phyloP scores from a whole-genome alignment of 2,888 invertebrate species.

The Chrysina gloriosa region DNA sequence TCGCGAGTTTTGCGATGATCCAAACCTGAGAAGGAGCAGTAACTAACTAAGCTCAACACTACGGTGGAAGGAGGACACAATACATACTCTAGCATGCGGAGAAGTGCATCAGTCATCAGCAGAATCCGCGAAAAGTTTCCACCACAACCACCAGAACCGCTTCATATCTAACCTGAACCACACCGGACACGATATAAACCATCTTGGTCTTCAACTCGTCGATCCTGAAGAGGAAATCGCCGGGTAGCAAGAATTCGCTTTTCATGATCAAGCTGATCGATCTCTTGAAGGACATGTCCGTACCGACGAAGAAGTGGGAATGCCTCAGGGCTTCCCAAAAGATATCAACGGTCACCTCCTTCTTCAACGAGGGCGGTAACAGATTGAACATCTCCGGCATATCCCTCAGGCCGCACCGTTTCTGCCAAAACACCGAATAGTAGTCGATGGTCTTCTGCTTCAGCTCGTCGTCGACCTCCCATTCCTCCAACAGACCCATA shows the following conservation, averaged over 20 bases:
- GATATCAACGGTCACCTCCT: conserved; percentile 68
- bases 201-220: conserved; percentile 67
- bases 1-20: too few relatives aligned
- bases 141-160: not conserved
- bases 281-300: conserved; percentile 67
- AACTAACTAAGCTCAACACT: too few relatives aligned
- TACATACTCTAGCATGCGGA: too few relatives aligned
- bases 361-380: conserved; percentile 67
- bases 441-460: conserved; percentile 54
- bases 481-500: conserved; percentile 35
- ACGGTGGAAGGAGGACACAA: too few relatives aligned
- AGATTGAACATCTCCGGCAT: conserved; percentile 65
- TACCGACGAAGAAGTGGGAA: conserved; percentile 67
- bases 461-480: conserved; percentile 38
- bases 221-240: conserved; percentile 66
- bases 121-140: too few relatives aligned
- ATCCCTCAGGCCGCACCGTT: conserved; percentile 66
- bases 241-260: conserved; percentile 68
- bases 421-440: conserved; percentile 68
- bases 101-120: too few relatives aligned
- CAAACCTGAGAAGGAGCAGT: too few relatives aligned
- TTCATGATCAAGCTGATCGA: conserved; percentile 66
- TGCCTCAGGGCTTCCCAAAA: conserved; percentile 68
- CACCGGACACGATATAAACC: conserved; percentile 68
- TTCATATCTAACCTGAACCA: conserved; percentile 59